Base-by-base conservation (phyloP, 2,888 invertebrate genomes). In the Bombylius major region DNA sequence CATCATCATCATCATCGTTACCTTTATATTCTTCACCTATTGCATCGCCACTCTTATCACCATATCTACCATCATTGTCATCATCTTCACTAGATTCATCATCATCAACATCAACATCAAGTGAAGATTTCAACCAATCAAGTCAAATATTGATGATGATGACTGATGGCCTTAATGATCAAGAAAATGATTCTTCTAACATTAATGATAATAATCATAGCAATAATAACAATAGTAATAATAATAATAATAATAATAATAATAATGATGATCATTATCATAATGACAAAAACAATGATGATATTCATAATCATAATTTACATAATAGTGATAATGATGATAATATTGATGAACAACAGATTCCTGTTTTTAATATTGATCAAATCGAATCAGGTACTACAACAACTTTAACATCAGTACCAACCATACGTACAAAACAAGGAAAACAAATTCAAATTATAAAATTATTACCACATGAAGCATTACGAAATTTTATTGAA, bases 401-500 rank as follows among this genome's bases (percentile, higher is more conserved):
- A 9, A 51, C 46, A 8, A 46, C 46, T 6, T 7, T 44, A 44
- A 36, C 39, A 42, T 42, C 48, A n/a, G 31, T n/a, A 14, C 46
- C 50, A 36, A 55, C 46, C n/a, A 14, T 55, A 32, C 62, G 61
- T 4, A 58, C 56, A 51, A 70, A 70, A 50, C 70, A 71, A 60
- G 65, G 68, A 42, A 71, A 71, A 60, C 68, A 70, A 59, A 69
- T 71, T 57, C 66, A 67, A 39, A 62, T 69, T 53, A 59, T 71
- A 62, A 56, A 54, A 36, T 44, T 58, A 11, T 44, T 53, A 31
- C 72, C 72, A 36, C 69, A 74, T 56, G 72, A 74, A 62, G 69
- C 71, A 58, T 63, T 74, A 59, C 67, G 73, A 56, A 70, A 70
- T 60, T 74, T 70, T 58, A 69, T 74, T 54, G 73, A 74, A 62